Conservation (phyloP, 2,888 invertebrate genomes). For the Coelinius sp. region DNA sequence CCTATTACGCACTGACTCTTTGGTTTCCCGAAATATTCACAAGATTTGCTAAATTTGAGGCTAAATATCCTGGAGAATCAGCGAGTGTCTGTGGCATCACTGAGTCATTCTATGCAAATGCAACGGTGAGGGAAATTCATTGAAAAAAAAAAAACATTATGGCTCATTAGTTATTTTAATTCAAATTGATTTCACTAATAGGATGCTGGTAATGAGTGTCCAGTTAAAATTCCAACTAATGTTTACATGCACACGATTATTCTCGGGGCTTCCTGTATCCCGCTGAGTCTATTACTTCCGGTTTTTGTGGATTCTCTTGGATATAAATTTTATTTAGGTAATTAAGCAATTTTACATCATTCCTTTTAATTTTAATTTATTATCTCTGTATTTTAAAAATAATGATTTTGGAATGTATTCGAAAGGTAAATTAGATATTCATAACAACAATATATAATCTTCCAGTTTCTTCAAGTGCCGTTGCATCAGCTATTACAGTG, state of each 20-base stretch:
- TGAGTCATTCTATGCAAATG: neutral
- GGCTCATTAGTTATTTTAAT: neutral
- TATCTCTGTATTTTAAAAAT: neutral
- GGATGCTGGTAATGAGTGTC: conserved; percentile 70
- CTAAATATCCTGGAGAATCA: conserved; percentile 76
- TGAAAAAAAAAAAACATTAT: neutral
- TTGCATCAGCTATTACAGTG: conserved; percentile 74
- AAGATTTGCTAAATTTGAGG: conserved; percentile 83
- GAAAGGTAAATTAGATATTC: no score
- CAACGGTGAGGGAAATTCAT: conserved; percentile 28
- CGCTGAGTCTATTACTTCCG: conserved; percentile 82
- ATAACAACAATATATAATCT: neutral
- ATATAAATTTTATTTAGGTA: conserved; percentile 80
- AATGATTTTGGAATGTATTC: no score
- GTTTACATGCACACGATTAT: conserved; percentile 83
- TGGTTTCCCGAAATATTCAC: conserved; percentile 91
- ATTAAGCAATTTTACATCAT: neutral
- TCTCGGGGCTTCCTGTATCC: conserved; percentile 82
- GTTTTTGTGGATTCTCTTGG: conserved; percentile 83
- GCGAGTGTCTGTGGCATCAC: conserved; percentile 85
- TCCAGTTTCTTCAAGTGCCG: neutral
- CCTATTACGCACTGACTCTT: conserved; percentile 90
- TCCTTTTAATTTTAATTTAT: neutral
- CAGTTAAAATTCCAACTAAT: conserved; percentile 75
- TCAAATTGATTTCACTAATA: neutral